A percentile compares a stretch with the other conserved stretches of the same genome.
Conservation (phyloP, 1,140 invertebrate species). For the Plodia interpunctella region DNA sequence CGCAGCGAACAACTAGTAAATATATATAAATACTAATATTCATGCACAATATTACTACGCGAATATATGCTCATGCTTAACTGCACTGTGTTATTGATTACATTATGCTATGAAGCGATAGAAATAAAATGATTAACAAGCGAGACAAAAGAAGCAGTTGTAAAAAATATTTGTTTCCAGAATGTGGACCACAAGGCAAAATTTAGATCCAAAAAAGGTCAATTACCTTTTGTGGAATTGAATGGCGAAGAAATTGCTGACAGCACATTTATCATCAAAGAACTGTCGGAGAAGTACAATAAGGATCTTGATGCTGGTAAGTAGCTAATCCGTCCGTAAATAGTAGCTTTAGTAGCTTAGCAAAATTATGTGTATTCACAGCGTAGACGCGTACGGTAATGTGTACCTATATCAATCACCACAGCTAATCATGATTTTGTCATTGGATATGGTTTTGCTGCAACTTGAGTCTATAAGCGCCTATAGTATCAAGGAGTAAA, state of each 20-base stretch:
- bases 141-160: too few relatives aligned
- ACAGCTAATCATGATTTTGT: neutral
- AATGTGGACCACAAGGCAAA: slow-evolving; percentile 97
- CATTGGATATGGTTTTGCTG: neutral
- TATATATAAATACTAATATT: too few relatives aligned
- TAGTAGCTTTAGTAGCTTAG: neutral
- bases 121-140: too few relatives aligned
- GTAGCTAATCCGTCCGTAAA: neutral
- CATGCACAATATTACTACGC: too few relatives aligned
- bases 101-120: too few relatives aligned
- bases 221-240: slow-evolving; percentile 93
- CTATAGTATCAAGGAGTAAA: too few relatives aligned
- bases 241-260: slow-evolving; percentile 96
- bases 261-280: slow-evolving; percentile 92
- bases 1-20: too few relatives aligned
- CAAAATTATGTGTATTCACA: neutral
- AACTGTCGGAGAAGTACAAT: slow-evolving; percentile 87
- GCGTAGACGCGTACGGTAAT: slow-evolving; percentile 3
- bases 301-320: slow-evolving; percentile 88
- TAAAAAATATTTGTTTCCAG: slow-evolving; percentile 77
- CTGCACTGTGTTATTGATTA: too few relatives aligned
- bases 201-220: slow-evolving; percentile 94
- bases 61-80: too few relatives aligned
- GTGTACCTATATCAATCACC: neutral
- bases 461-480: neutral